Base-by-base conservation (phyloP, 2,113 vertebrate genomes). In the Toxotes chatareus region DNA sequence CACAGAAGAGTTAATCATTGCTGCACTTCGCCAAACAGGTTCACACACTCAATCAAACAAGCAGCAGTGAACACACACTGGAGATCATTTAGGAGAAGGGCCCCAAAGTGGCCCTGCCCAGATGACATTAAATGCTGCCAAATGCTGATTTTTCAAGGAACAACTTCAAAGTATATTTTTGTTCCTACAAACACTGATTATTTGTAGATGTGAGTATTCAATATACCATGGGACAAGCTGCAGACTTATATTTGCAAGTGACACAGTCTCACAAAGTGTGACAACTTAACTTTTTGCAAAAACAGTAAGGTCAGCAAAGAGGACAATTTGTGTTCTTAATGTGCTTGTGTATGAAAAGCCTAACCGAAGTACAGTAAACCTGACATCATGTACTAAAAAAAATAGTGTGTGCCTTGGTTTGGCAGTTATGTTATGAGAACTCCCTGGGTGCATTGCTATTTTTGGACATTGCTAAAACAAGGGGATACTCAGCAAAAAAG, bases 1-100 rank as follows among this genome's bases (percentile, higher is more conserved):
- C 57, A 73, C 80, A 49, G 68, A 79, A 14, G 51, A 75, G 73
- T 85, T 81, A 74, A 82, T 78, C 76, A 79, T 32, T 68, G 62
- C 27, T 75, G 47, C 55, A 34, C 63, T 70, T 85, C 27, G 34
- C 21, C 32, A 51, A 47, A 44, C 44, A 27, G 38, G 46, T 85
- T 64, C 40, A 47, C 49, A 16, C 55, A 23, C 63, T 80, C 42
- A 68, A 66, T 83, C 71, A 83, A 59, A 40, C 55, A 69, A 34
- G 47, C 60, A 44, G 42, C 21, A 47, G 16, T 49, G 71, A 56
- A 51, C 56, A 60, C 79, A 65, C 75, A 21, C 59, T 61, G 65
- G 27, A 27, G 27, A 27, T 27, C 53, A 27, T 44, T 70, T 31
- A 64, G 8, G 32, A 71, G 40, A 63, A 19, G 40, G 59, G 27